Evolutionary conservation across 2,797 vertebrate species (phyloP), one percentile per base, ranked within the genome.

Genomic region (Moxostoma hubbsi): DNA sequence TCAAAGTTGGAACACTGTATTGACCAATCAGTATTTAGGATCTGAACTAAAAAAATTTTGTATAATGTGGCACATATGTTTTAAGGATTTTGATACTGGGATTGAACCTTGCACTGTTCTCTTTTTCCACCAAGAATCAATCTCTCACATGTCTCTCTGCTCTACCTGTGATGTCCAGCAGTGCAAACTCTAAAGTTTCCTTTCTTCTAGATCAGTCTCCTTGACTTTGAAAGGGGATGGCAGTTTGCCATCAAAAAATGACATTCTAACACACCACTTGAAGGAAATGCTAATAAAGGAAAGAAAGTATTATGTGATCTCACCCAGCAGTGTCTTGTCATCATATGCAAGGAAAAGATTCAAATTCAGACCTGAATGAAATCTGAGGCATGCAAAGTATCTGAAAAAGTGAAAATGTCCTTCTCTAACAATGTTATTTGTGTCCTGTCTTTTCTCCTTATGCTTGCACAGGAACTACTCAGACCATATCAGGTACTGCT

Each of bases 401-500:
- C 45, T 80, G 45, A 51, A 72, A 63, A 70, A 76, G 18, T 88
- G 79, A 85, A 86, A 81, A 73, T 81, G 75, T 74, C 88, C 64
- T 86, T 82, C 87, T 75, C 89, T 93, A 87, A 92, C 87, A 84
- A 83, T 12, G 46, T 77, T 73, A n/a, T 81, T 77, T 90, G 66
- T 89, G 77, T 88, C 78, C 47, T 86, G 79, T 66, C 80, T 88
- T 83, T 80, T 73, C 73, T 85, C 88, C 81, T 63, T 57, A 83
- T 75, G 83, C 90, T 89, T 88, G 84, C 88, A 88, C 89, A 95
- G 94, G 93, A 94, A 91, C 92, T 85, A 90, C 94, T 89, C 92
- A 95, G 91, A 91, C 84, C 84, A 86, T 93, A 89, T 90, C 94
- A 94, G 94, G 94, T 94, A 94, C 81, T 84, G 68, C 85, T 86